phyloP scores from a whole-genome alignment of 2,888 invertebrate genomes.

The Thecocarcelia acutangulata region DNA sequence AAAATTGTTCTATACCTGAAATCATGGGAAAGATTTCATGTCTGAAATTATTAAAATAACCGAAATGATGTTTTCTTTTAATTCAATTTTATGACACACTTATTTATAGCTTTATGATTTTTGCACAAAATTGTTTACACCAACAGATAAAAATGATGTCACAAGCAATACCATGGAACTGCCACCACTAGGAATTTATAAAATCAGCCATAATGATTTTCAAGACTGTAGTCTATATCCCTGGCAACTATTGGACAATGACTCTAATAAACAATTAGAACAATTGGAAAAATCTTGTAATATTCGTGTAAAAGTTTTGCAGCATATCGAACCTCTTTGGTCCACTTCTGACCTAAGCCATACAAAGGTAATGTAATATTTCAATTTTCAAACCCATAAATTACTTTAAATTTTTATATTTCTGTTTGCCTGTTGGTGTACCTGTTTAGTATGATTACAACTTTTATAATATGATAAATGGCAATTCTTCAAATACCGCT shows the following conservation, averaged over 20 bases:
- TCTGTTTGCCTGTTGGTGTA: background rate
- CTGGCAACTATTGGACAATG: constrained; percentile 70
- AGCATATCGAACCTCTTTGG: constrained; percentile 70
- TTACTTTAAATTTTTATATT: background rate
- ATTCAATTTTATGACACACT: background rate
- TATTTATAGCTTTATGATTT: background rate
- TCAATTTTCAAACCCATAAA: background rate
- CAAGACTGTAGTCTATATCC: constrained; percentile 80
- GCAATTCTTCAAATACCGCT: constrained; percentile 8
- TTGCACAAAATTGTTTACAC: background rate
- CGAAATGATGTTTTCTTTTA: no score
- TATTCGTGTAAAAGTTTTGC: constrained; percentile 50
- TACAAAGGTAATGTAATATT: constrained; percentile 26
- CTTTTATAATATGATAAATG: constrained; percentile 70
- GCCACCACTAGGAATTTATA: constrained; percentile 85
- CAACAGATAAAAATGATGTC: constrained; percentile 6
- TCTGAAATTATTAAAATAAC: no score
- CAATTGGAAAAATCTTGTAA: constrained; percentile 62
- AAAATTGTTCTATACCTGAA: no score
- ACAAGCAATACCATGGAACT: constrained; percentile 82
- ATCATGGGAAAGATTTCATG: no score
- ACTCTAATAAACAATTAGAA: constrained; percentile 20
- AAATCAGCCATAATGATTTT: constrained; percentile 69
- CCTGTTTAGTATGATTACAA: constrained; percentile 71
- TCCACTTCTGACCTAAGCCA: background rate